Conservation (phyloP, 1,140 invertebrate genomes). For the Drosophila nasuta region DNA sequence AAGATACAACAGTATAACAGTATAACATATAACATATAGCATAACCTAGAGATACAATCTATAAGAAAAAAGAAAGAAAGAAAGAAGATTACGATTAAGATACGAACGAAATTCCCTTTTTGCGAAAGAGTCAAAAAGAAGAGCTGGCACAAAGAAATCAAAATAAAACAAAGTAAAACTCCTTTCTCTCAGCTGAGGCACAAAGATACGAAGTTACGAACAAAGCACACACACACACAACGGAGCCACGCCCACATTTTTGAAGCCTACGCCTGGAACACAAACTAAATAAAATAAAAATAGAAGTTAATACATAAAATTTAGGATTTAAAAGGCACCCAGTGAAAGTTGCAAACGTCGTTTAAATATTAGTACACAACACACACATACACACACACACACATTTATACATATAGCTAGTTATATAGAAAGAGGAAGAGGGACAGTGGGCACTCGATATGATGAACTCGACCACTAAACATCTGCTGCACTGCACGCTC, state of each 20-base stretch:
- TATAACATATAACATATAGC: not conserved
- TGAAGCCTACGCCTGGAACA: too few relatives aligned
- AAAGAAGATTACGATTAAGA: constrained; percentile 6
- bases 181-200: too few relatives aligned
- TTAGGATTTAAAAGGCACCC: too few relatives aligned
- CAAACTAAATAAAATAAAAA: too few relatives aligned
- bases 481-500: constrained; percentile 91
- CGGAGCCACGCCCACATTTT: not conserved
- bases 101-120: not conserved
- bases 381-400: not conserved
- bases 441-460: constrained; percentile 37
- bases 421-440: not conserved
- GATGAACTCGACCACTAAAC: constrained; percentile 89
- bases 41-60: constrained; percentile 14
- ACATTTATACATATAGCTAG: constrained; percentile 4
- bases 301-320: too few relatives aligned
- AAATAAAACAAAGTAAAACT: not conserved
- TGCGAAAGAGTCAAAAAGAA: not conserved
- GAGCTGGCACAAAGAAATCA: not conserved
- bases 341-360: too few relatives aligned
- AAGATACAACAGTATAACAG: constrained; percentile 1
- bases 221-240: not conserved
- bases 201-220: too few relatives aligned
- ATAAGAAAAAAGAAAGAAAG: not conserved
- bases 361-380: not conserved